phyloP scores from a whole-genome alignment of 2,888 invertebrate species.

The Cerastoderma edule region DNA sequence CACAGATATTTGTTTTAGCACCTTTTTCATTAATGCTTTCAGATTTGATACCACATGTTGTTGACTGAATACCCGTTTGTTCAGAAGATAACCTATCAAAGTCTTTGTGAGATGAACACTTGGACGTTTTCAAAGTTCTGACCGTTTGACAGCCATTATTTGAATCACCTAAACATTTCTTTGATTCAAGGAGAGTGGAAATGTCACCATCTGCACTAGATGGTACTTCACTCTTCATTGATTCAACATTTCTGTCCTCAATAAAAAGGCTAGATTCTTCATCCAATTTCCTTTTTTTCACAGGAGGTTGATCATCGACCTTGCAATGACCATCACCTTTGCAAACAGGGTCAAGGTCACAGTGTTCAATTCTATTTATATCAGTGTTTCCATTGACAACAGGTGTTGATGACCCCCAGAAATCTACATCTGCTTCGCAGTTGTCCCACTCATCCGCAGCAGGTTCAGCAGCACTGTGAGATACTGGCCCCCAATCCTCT shows the following conservation, averaged over 20 bases:
- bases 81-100: no score
- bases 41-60: neutral
- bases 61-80: neutral
- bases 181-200: no score
- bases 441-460: conserved; percentile 58
- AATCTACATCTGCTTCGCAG: conserved; percentile 51
- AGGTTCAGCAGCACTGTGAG: conserved; percentile 15
- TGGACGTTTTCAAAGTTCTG: no score
- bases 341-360: neutral
- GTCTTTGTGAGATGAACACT: no score
- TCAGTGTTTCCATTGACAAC: neutral
- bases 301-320: neutral
- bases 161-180: no score
- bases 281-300: conserved; percentile 3
- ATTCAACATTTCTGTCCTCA: no score
- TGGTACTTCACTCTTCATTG: no score
- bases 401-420: conserved; percentile 40
- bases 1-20: no score
- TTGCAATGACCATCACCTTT: neutral
- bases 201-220: no score
- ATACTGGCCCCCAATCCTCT: neutral
- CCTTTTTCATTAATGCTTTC: neutral
- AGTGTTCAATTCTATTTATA: neutral
- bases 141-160: no score
- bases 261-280: neutral